Percentiles rank a stretch among this genome's conserved stretches.
phyloP scores from a whole-genome alignment of 1,140 invertebrate species.

The Eumeta japonica region DNA sequence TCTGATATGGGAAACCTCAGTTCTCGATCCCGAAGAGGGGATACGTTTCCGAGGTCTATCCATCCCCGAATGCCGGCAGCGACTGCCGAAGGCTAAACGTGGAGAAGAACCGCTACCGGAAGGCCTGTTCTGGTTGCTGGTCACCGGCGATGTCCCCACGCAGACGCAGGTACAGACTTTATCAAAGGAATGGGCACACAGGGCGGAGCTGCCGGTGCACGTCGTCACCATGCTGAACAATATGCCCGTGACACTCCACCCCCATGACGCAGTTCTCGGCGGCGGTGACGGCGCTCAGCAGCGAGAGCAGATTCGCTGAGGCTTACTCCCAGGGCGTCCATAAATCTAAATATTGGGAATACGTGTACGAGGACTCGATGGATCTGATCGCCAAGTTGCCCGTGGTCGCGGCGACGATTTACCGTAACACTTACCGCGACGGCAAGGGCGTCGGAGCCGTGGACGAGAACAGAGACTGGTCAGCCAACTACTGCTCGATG shows the following conservation, averaged over 20 bases:
- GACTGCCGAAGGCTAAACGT: constrained; percentile 82
- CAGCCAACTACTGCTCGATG: constrained; percentile 90
- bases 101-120: constrained; percentile 91
- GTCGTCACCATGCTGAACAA: constrained; percentile 94
- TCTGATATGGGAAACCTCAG: constrained; percentile 92
- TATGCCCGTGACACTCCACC: constrained; percentile 90
- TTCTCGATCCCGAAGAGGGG: constrained; percentile 92
- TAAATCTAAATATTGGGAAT: constrained; percentile 84
- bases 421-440: constrained; percentile 84
- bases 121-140: constrained; percentile 92
- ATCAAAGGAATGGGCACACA: constrained; percentile 88
- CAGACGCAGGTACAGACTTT: constrained; percentile 79
- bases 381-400: constrained; percentile 95
- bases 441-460: constrained; percentile 88
- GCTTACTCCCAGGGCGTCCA: constrained; percentile 85
- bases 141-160: constrained; percentile 89
- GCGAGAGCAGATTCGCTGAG: constrained; percentile 91
- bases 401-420: constrained; percentile 92
- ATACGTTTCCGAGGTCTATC: constrained; percentile 94
- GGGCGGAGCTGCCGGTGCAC: constrained; percentile 80
- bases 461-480: constrained; percentile 90
- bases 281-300: constrained; percentile 89
- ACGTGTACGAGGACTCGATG: constrained; percentile 92
- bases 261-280: constrained; percentile 95
- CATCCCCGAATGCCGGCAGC: constrained; percentile 92